These are phyloP conservation scores for Phalera bucephala DNA, from an alignment of 2,888 invertebrate genomes.

Conservation along the genomic window DNA sequence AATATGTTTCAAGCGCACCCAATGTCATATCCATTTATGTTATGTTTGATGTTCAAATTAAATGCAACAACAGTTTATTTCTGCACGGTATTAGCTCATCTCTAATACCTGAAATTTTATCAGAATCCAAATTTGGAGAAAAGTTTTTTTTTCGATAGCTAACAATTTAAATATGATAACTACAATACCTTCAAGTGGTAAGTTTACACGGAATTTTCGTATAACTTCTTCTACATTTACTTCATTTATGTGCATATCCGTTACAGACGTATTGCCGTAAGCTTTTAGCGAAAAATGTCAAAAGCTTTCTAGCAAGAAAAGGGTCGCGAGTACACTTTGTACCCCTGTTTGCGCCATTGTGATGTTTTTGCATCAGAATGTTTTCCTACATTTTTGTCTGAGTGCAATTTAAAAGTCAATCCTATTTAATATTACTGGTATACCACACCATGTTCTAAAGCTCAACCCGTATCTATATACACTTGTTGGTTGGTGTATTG, in stretches of 20 bases:
- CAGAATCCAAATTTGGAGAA: too few relatives aligned
- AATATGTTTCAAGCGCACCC: conserved; percentile 8
- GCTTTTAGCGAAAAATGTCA: conserved; percentile 28
- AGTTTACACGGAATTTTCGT: too few relatives aligned
- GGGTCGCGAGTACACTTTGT: background rate
- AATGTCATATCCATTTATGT: background rate
- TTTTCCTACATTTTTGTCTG: background rate
- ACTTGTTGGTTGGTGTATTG: too few relatives aligned
- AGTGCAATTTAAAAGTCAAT: background rate
- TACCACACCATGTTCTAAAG: background rate
- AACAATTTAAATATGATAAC: too few relatives aligned
- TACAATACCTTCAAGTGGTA: too few relatives aligned
- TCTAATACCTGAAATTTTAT: too few relatives aligned
- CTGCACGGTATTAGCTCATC: too few relatives aligned
- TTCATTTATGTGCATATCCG: too few relatives aligned
- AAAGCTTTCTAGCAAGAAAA: conserved; percentile 21
- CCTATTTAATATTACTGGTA: background rate
- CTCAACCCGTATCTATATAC: background rate
- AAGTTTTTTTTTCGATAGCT: too few relatives aligned
- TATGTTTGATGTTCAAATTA: background rate
- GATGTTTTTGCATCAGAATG: background rate
- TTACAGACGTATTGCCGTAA: conserved; percentile 8
- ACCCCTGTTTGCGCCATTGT: background rate
- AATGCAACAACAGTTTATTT: too few relatives aligned
- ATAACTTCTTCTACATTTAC: too few relatives aligned